Conservation (phyloP, 2,113 vertebrate species). For the Fulmarus glacialis region DNA sequence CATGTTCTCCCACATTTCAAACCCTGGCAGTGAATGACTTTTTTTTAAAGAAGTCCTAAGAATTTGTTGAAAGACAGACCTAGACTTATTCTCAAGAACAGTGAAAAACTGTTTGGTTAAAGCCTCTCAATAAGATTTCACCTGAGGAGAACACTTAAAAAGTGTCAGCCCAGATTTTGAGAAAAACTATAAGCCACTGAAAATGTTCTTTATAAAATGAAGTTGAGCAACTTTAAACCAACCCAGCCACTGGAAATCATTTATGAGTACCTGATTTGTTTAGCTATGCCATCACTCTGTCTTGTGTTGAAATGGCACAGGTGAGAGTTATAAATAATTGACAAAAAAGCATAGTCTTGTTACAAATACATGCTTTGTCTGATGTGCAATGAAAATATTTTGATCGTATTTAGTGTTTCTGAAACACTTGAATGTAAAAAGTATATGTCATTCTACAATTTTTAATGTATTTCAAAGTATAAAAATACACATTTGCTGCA, state of each 20-base stretch:
- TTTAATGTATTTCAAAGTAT: not conserved
- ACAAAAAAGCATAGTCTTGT: not conserved
- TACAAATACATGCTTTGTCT: not conserved
- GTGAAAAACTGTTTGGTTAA: not conserved
- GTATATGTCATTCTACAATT: not conserved
- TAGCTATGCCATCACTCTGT: not conserved
- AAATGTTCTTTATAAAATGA: not conserved
- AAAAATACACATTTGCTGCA: not conserved
- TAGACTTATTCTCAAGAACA: not conserved
- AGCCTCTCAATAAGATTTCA: not conserved
- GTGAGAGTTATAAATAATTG: not conserved
- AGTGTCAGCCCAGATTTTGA: not conserved
- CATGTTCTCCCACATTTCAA: not conserved
- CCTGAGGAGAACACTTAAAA: not conserved
- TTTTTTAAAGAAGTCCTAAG: not conserved
- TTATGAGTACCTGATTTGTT: not conserved
- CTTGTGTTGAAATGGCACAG: not conserved
- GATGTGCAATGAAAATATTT: not conserved
- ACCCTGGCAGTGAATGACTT: not conserved
- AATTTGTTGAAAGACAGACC: not conserved
- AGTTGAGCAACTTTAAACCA: not conserved
- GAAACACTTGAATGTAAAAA: not conserved
- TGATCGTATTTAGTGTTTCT: not conserved
- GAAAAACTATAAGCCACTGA: not conserved
- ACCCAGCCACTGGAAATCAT: not conserved